Evolutionary conservation across 2,797 vertebrate species (phyloP).

Genomic region (Phylloscopus collybita): DNA sequence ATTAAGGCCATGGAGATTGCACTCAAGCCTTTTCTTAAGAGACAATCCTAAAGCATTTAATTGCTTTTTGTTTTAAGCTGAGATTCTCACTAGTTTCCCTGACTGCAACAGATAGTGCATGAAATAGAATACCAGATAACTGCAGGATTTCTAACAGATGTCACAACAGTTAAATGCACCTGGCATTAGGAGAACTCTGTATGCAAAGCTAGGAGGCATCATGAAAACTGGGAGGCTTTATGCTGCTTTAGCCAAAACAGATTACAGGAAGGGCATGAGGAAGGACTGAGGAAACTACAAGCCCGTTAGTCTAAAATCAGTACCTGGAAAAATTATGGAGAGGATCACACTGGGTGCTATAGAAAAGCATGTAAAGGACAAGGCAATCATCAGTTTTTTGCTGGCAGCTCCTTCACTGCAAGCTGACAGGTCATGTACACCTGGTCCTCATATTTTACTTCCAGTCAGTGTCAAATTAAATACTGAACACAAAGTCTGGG

Average conservation of each 20-base stretch:
- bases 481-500: neutral
- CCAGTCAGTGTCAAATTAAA: neutral
- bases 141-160: neutral
- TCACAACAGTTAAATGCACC: neutral
- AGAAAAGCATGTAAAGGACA: neutral
- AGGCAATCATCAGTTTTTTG: neutral
- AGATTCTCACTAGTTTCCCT: neutral
- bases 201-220: neutral
- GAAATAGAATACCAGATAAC: neutral
- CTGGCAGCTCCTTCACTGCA: neutral
- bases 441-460: neutral
- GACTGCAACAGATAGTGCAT: neutral
- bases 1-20: neutral
- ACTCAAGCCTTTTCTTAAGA: neutral
- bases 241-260: neutral
- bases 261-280: neutral
- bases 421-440: neutral
- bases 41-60: neutral
- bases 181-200: neutral
- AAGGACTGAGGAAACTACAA: neutral
- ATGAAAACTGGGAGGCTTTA: neutral
- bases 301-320: neutral
- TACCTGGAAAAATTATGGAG: neutral
- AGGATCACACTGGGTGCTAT: neutral
- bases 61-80: neutral